Base-by-base conservation (phyloP, 2,888 invertebrate species). In the Drosophila conformis region DNA sequence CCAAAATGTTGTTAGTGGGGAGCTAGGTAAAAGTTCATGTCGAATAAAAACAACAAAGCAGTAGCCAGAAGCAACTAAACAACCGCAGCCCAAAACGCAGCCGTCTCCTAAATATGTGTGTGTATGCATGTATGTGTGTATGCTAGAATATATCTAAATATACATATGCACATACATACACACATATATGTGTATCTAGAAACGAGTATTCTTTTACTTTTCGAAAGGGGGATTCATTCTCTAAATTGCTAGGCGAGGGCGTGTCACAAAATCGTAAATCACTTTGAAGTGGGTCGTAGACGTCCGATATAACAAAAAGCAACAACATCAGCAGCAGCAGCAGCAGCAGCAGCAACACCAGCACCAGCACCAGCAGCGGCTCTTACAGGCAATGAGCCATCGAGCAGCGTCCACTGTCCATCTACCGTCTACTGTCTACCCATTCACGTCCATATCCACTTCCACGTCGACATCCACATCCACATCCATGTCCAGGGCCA, bases 251-350 rank as follows among this genome's bases (percentile, higher is more conserved):
- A 91, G 92, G 91, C 89, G 87, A 91, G 82, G 92, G 92, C 93
- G 92, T 93, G 91, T 87, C 92, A 71, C 78, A 82, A 78, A 90
- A 92, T 91, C 93, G 92, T 92, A 93, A 92, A 92, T 92, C 92
- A 92, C 91, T 91, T 92, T 92, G 92, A 92, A 92, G 92, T 92
- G 92, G 93, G 92, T 91, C 92, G 91, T 89, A 88, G 91, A 81
- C 88, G 91, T 88, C 89, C 68, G 65, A 78, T 79, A 80, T 76
- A 78, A 73, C 78, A 74, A 77, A 65, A 56, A 64, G 58, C 64
- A 70, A 38, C 66, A 82, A 59, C 61, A 63, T 25, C 38, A 64
- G 57, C 49, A 83, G 59, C 63, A 69, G 33, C 66, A 80, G 59
- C 35, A 80, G 59, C 35, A 60, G 51, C 51, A 83, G 2, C 76